Conservation (phyloP, 2,797 vertebrate species). For the Adrianichthys oophorus region DNA sequence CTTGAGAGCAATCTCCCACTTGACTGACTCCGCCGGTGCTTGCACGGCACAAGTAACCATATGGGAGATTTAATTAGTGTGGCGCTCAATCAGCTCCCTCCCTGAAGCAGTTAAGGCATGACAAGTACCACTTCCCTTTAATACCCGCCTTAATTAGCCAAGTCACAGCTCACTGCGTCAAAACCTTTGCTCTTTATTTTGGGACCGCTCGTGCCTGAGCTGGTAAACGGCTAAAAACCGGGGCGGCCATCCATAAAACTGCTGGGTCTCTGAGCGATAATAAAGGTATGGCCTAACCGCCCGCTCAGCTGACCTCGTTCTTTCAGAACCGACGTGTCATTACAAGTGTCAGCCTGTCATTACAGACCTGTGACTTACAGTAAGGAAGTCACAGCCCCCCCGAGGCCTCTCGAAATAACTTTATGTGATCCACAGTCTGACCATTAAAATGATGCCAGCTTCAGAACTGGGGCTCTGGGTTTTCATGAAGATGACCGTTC, state of each 20-base stretch:
- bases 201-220: conserved; percentile 30
- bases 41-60: conserved; percentile 68
- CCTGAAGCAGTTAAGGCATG: conserved; percentile 45
- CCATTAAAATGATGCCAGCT: background rate
- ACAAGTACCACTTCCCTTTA: conserved; percentile 54
- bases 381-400: conserved; percentile 27
- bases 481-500: too few relatives aligned
- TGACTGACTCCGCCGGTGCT: conserved; percentile 62
- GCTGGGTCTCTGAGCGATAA: conserved; percentile 48
- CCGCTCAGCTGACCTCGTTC: conserved; percentile 44
- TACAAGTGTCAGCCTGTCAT: conserved; percentile 64
- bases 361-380: conserved; percentile 45
- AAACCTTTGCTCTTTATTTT: conserved; percentile 58
- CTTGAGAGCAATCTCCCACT: conserved; percentile 62
- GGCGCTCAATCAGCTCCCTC: conserved; percentile 49
- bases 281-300: conserved; percentile 53
- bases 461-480: too few relatives aligned
- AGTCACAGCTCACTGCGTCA: conserved; percentile 35
- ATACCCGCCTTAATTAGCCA: conserved; percentile 59
- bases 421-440: background rate
- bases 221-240: conserved; percentile 25
- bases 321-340: conserved; percentile 69
- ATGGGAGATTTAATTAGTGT: conserved; percentile 77
- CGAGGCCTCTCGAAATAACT: conserved; percentile 4
- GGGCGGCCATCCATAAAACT: conserved; percentile 29